Evolutionary conservation across 2,797 vertebrate species (phyloP).

Genomic region (Eurystomus glaucurus): DNA sequence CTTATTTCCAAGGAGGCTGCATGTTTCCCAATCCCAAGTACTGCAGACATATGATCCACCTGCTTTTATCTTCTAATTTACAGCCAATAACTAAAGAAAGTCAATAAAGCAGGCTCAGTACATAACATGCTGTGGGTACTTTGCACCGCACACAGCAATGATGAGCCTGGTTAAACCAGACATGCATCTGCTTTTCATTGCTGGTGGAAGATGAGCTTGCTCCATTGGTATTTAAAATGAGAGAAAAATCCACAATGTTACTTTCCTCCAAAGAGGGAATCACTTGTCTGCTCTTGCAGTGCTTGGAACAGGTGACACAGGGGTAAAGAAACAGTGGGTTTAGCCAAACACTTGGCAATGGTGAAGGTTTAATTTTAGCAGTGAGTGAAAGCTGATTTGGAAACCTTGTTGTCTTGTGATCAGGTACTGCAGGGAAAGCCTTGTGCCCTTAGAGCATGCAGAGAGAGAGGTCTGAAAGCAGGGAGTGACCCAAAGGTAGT

Average conservation of each 20-base stretch:
- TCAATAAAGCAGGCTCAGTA: neutral
- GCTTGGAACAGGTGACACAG: neutral
- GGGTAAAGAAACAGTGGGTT: neutral
- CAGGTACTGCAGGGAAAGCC: neutral
- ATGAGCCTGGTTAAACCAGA: neutral
- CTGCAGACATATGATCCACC: neutral
- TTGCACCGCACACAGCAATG: neutral
- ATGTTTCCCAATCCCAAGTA: neutral
- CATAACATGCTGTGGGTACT: neutral
- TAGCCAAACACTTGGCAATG: neutral
- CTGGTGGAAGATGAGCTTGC: neutral
- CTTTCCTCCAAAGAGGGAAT: neutral
- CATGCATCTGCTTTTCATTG: neutral
- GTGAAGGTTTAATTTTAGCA: conserved; percentile 6
- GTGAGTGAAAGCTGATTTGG: neutral
- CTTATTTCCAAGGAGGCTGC: neutral
- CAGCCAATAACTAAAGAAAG: neutral
- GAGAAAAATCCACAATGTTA: neutral
- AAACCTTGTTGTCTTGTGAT: neutral
- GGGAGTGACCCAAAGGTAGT: neutral
- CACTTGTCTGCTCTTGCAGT: neutral
- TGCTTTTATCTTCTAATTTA: neutral
- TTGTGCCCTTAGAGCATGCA: neutral
- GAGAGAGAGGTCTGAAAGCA: neutral
- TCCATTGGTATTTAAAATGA: neutral